Base-by-base conservation (phyloP, 2,797 vertebrate species). In the Simalia tracyae region DNA sequence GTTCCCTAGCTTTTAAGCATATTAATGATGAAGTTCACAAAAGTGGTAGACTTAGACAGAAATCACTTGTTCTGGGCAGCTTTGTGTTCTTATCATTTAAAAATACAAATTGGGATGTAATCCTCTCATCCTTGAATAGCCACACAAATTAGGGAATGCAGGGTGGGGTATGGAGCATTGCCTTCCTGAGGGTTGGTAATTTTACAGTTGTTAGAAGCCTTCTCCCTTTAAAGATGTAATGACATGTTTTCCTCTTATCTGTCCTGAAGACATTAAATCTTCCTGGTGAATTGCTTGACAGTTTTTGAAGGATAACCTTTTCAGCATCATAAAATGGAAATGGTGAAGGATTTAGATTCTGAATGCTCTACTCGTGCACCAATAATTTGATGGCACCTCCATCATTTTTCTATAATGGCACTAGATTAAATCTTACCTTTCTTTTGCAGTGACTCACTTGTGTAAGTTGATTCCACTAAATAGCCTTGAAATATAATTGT, bases 301-400 rank as follows among this genome's bases (percentile, higher is more conserved):
- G 95, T 88, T 97, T 97, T 96, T 97, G 96, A 98, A 96, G 95
- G 95, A 97, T 98, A 98, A 98, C 97, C 97, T 98, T 98, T 98
- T 95, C 94, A 97, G 95, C 95, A 97, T 96, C 96, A 97, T 97
- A 96, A 96, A 97, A 95, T 94, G 95, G 92, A 96, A 95, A 94
- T 92, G 84, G 89, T 95, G 95, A 96, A 95, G 94, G 95, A 96
- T 96, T 96, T 97, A 96, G 94, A 97, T 96, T 97, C 91, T 93
- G 95, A 97, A 95, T 94, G 95, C 93, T 96, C 96, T 96, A 94
- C 91, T 92, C 94, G 59, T 95, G 96, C 95, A 94, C 95, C 96
- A 97, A 97, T 97, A 97, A 97, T 97, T 96, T 96, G 95, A 96
- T 96, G 95, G 92, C 93, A 89, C 92, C 88, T 92, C 96, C 96